Evolutionary conservation across 2,113 vertebrate genomes (phyloP).

Genomic region (Macquaria australasica): DNA sequence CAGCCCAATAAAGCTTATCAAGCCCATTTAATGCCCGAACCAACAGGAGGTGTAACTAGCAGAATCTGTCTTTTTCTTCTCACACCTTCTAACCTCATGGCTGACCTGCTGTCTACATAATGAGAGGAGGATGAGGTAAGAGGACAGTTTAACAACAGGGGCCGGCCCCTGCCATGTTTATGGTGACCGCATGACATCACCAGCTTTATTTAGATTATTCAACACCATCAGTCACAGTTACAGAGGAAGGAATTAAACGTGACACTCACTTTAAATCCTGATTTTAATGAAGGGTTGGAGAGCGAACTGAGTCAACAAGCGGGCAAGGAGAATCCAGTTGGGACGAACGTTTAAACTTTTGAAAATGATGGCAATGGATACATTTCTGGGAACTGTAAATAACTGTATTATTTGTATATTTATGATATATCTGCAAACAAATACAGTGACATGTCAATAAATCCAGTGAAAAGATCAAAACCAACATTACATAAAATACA

Average conservation of each 20-base stretch:
- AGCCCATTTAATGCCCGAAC: constrained; percentile 44
- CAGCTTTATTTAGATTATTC: constrained; percentile 76
- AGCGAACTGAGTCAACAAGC: background rate
- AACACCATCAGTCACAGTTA: constrained; percentile 79
- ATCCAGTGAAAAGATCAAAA: background rate
- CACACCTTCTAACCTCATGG: constrained; percentile 29
- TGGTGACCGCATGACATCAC: constrained; percentile 79
- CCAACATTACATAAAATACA: background rate
- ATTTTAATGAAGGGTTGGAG: constrained; percentile 76
- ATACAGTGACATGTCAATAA: background rate
- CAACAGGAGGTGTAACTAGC: constrained; percentile 9
- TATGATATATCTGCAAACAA: background rate
- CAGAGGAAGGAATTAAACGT: constrained; percentile 77
- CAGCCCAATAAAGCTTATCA: constrained; percentile 61
- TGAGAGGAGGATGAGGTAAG: constrained; percentile 65
- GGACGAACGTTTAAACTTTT: background rate
- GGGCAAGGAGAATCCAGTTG: background rate
- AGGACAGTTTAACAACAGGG: constrained; percentile 70
- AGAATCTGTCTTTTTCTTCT: constrained; percentile 20
- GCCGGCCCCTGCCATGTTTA: constrained; percentile 73
- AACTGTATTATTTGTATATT: background rate
- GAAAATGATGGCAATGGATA: background rate
- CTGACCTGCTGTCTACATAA: constrained; percentile 52
- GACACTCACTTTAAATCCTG: constrained; percentile 72
- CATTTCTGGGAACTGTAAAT: background rate